phyloP scores from a whole-genome alignment of 2,113 vertebrate genomes.

The Chaetura pelagica region DNA sequence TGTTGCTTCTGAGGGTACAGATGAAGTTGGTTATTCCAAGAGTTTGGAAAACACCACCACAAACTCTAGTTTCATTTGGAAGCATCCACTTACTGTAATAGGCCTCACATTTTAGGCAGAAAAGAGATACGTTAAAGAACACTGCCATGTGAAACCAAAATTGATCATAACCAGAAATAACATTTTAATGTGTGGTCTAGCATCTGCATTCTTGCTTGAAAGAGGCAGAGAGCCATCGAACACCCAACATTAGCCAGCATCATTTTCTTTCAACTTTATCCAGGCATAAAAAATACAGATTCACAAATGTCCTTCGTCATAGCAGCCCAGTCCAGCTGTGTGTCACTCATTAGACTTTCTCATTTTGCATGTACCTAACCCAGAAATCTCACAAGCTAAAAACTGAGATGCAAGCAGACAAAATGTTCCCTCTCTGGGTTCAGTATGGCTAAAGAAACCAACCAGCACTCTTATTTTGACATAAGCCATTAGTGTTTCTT shows the following conservation, averaged over 20 bases:
- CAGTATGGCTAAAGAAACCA: background rate
- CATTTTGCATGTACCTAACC: background rate
- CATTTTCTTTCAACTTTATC: slow-evolving; percentile 20
- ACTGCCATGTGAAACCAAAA: background rate
- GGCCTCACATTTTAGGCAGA: background rate
- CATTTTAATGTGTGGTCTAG: background rate
- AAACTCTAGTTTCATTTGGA: background rate
- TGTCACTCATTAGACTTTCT: background rate
- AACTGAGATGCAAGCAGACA: background rate
- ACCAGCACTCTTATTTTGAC: background rate
- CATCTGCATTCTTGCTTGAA: background rate
- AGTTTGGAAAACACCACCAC: background rate
- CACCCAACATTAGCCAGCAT: background rate
- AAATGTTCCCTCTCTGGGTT: background rate
- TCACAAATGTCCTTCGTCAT: background rate
- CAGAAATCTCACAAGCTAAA: background rate
- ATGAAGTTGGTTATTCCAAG: background rate
- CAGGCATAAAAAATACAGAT: slow-evolving; percentile 13
- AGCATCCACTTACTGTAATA: background rate
- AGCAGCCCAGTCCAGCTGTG: background rate
- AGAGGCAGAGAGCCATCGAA: background rate
- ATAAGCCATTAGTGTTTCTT: background rate
- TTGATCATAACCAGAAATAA: slow-evolving; percentile 19
- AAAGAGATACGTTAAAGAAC: background rate
- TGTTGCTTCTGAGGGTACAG: background rate